Evolutionary conservation across 2,113 vertebrate genomes (phyloP).

Genomic region (crab-eating macaque (Macaca fascicularis)): DNA sequence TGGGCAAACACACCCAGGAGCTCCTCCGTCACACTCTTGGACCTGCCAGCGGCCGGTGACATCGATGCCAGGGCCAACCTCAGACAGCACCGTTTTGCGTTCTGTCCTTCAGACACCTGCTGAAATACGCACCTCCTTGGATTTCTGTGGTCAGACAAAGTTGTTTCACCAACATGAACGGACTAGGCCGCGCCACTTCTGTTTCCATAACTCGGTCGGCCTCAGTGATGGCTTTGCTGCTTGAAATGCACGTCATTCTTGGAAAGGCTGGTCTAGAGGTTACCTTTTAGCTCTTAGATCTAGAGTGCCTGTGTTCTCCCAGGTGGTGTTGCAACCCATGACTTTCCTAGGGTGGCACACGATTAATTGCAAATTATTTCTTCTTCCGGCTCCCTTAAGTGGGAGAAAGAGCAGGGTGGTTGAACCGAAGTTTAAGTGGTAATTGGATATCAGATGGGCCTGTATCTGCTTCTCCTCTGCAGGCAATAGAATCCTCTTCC

Average conservation of each 20-base stretch:
- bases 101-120: slow-evolving; percentile 47
- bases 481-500: neutral
- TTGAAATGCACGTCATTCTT: neutral
- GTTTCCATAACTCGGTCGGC: neutral
- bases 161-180: neutral
- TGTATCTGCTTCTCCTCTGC: neutral
- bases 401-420: neutral
- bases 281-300: neutral
- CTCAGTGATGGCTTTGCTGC: neutral
- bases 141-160: slow-evolving; percentile 4
- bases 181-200: neutral
- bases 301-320: neutral
- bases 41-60: neutral
- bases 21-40: neutral
- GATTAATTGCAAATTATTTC: neutral
- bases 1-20: neutral
- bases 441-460: too few species aligned
- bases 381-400: neutral
- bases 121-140: neutral
- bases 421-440: neutral
- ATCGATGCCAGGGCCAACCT: neutral
- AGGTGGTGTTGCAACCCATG: neutral
- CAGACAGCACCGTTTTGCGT: neutral
- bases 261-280: neutral
- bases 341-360: neutral